phyloP scores from a whole-genome alignment of 2,797 vertebrate genomes.

The Falco novaeseelandiae region DNA sequence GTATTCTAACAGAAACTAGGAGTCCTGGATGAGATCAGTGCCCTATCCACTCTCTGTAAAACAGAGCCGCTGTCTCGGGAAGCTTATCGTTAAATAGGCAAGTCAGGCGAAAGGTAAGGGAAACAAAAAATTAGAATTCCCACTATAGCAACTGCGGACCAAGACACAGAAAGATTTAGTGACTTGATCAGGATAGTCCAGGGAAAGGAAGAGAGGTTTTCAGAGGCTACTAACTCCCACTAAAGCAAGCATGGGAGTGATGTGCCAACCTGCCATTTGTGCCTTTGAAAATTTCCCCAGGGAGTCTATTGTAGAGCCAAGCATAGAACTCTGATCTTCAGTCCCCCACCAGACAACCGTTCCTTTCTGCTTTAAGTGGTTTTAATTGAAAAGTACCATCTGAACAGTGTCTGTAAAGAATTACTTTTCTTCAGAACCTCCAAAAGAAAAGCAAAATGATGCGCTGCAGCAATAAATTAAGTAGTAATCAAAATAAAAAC shows the following conservation, averaged over 20 bases:
- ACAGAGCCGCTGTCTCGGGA: not conserved
- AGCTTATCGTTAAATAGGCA: not conserved
- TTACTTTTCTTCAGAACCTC: conserved; percentile 62
- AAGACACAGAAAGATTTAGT: conserved; percentile 4
- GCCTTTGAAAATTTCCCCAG: conserved; percentile 66
- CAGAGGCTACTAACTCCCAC: conserved; percentile 45
- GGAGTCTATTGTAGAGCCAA: conserved; percentile 65
- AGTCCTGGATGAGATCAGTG: not conserved
- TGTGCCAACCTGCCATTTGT: conserved; percentile 72
- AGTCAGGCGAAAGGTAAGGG: not conserved
- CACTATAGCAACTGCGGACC: not conserved
- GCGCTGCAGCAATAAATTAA: conserved; percentile 60
- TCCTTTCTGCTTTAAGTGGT: conserved; percentile 64
- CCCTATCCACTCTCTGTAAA: not conserved
- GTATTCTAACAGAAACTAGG: not conserved
- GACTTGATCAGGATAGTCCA: conserved; percentile 22
- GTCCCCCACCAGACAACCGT: conserved; percentile 34
- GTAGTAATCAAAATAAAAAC: conserved; percentile 63
- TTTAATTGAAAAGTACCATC: conserved; percentile 69
- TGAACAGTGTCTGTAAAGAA: conserved; percentile 65
- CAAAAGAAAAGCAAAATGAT: conserved; percentile 60
- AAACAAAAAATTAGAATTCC: not conserved
- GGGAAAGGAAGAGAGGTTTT: conserved; percentile 34
- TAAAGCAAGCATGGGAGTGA: conserved; percentile 56
- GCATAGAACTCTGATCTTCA: conserved; percentile 64